Base-by-base conservation (phyloP, 92 coral and sea anemone genomes). In the Paramuricea clavata region DNA sequence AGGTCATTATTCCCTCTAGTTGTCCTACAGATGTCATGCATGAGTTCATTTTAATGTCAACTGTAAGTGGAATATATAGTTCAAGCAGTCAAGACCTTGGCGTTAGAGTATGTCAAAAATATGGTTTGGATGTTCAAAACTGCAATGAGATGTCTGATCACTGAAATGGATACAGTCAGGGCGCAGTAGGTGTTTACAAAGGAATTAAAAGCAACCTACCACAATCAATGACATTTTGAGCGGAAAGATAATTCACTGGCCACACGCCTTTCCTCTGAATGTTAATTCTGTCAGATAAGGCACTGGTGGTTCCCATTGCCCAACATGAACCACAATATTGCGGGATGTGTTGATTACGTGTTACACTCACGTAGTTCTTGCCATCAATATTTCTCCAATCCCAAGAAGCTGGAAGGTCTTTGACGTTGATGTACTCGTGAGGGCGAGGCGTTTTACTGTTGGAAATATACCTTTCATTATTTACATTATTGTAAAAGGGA, bases 271-370 rank as follows among this genome's bases (percentile, higher is more conserved):
- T 94, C 52, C 98, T 86, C 36, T 21, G 54, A 62, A 96, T 96
- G 76, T 96, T 96, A 60, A 96, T 94, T 74, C 98, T 85, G 67
- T 97, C 99, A 11, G 99, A 91, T 86, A 97, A 61, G 15, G 99
- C 98, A 84, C 99, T 97, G 30, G 99, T 97, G 7, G 97, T 97
- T 5, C 99, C 99, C 81, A 88, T 89, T 19, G 99, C 99, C 99
- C 99, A 97, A 61, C 99, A 97, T 0, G 99, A 97, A 41, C 99
- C 99, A 76, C 99, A 97, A 52, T 97, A 97, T 82, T 94, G 99
- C 76, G 99, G 99, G 36, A 96, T 93, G 75, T 97, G 99, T 65
- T 97, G 99, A 80, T 97, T 97, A 21, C 99, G 94, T 33, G 98
- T 4, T 4, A 39, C 44, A 39, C 44, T 39, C 5, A 39, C 44